A percentile compares a stretch with the other conserved stretches of the same genome.
Evolutionary conservation across 2,797 vertebrate species (phyloP).

Genomic region (Parauchenoglanis punctatus): DNA sequence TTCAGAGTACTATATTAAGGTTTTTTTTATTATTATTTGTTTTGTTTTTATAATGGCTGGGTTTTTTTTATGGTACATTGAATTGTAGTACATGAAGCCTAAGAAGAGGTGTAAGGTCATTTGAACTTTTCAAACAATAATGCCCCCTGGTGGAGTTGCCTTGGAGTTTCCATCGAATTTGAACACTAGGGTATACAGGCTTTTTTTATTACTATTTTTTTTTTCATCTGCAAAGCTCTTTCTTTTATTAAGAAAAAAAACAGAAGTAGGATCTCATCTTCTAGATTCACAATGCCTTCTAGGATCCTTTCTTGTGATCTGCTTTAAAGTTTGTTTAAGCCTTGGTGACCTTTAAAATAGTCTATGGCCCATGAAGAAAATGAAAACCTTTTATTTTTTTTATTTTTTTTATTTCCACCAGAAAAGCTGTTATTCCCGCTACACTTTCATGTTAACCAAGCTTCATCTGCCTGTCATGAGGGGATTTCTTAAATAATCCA

Average conservation of each 20-base stretch:
- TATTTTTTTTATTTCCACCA: slow-evolving; percentile 2
- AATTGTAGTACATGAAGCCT: background rate
- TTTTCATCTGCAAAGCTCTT: background rate
- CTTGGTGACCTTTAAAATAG: slow-evolving; percentile 1
- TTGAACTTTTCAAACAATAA: slow-evolving; percentile 11
- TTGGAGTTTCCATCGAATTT: background rate
- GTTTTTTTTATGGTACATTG: background rate
- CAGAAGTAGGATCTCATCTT: background rate
- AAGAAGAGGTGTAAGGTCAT: background rate
- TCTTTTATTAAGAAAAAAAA: background rate
- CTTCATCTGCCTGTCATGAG: slow-evolving; percentile 73
- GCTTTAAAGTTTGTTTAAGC: background rate
- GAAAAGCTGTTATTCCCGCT: slow-evolving; percentile 47
- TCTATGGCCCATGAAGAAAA: background rate
- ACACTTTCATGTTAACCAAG: slow-evolving; percentile 72
- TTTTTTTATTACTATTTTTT: background rate
- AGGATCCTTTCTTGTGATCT: background rate
- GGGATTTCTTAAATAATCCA: slow-evolving; percentile 76
- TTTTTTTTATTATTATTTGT: no score
- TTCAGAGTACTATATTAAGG: background rate
- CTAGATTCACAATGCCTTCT: background rate
- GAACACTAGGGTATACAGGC: background rate
- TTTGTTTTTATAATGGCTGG: background rate
- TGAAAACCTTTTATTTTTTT: slow-evolving; percentile 2
- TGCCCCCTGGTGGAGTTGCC: slow-evolving; percentile 25